Conservation (phyloP, 1,140 invertebrate genomes). For the Neodiprion lecontei region DNA sequence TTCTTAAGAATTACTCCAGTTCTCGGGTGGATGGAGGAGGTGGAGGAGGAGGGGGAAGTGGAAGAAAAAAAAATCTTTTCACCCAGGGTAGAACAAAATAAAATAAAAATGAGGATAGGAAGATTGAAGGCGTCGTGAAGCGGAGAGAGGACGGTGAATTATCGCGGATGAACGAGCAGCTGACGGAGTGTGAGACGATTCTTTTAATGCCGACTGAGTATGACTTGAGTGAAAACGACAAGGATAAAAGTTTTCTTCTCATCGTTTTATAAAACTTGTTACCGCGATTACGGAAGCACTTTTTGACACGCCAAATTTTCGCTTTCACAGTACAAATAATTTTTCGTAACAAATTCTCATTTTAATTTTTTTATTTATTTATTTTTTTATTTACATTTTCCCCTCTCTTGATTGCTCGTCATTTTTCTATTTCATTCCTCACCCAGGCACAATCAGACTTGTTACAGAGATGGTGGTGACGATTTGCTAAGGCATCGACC, state of each 20-base stretch:
- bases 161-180: conserved; percentile 50
- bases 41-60: not conserved
- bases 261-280: too few species aligned
- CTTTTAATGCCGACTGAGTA: conserved; percentile 53
- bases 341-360: not conserved
- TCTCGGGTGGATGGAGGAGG: not conserved
- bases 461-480: too few species aligned
- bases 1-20: too few species aligned
- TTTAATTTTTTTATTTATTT: too few species aligned
- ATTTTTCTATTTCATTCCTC: not conserved
- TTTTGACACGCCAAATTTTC: too few species aligned
- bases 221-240: not conserved
- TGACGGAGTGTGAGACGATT: conserved; percentile 56
- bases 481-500: too few species aligned
- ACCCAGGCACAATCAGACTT: not conserved
- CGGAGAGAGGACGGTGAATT: not conserved
- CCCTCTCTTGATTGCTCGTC: not conserved
- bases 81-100: conserved; percentile 13
- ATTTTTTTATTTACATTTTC: not conserved
- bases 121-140: not conserved
- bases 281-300: too few species aligned
- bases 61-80: conserved; percentile 8
- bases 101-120: conserved; percentile 16
- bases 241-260: not conserved
- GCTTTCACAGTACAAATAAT: too few species aligned